These are phyloP conservation scores for Anneissia japonica DNA, from an alignment of 35 echinoderm and acorn worm genomes.

Conservation along the genomic window DNA sequence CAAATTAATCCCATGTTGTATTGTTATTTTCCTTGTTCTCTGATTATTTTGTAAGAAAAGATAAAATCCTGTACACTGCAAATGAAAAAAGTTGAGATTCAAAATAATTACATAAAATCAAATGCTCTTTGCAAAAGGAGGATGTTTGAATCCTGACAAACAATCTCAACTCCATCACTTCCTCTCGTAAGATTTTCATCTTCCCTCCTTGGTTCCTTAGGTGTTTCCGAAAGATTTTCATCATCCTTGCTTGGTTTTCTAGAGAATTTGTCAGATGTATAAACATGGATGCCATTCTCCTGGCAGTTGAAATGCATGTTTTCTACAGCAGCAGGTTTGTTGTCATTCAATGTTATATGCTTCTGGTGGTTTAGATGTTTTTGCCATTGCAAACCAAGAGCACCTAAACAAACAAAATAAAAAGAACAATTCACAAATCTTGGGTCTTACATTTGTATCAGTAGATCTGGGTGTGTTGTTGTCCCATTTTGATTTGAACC, in stretches of 20 bases:
- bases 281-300: neutral
- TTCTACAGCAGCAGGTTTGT: neutral
- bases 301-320: neutral
- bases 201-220: neutral
- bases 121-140: conserved; percentile 5
- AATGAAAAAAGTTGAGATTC: neutral
- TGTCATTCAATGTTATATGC: neutral
- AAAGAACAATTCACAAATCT: too few relatives aligned
- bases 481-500: too few relatives aligned
- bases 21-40: too few relatives aligned
- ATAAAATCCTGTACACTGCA: neutral
- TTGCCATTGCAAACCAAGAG: neutral
- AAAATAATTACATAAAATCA: conserved; percentile 8
- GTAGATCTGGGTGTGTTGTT: too few relatives aligned
- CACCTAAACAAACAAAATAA: neutral
- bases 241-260: too few relatives aligned
- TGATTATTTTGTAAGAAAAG: too few relatives aligned
- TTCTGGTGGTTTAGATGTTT: neutral
- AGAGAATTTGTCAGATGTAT: neutral
- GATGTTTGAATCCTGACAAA: neutral
- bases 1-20: too few relatives aligned
- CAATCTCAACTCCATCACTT: neutral
- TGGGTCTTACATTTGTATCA: too few relatives aligned
- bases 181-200: neutral
- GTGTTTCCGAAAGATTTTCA: neutral